These are phyloP conservation scores for Nemoura dubitans DNA, from an alignment of 2,888 invertebrate species.

Conservation along the genomic window DNA sequence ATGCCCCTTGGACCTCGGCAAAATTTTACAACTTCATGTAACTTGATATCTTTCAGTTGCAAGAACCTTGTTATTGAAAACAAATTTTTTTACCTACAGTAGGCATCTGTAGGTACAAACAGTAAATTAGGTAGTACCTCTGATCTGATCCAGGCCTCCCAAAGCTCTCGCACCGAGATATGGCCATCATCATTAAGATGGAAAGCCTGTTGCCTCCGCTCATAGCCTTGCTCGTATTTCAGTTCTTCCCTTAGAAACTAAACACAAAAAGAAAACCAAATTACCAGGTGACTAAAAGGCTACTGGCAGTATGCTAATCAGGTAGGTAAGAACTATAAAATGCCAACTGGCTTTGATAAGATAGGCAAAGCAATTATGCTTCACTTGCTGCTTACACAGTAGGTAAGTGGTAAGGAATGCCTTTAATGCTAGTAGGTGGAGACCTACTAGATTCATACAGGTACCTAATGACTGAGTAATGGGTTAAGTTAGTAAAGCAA, in stretches of 20 bases:
- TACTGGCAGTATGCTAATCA: background rate
- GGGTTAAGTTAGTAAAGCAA: too few relatives aligned
- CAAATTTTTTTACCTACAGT: background rate
- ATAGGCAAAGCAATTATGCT: background rate
- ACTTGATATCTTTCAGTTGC: too few relatives aligned
- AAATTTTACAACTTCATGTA: too few relatives aligned
- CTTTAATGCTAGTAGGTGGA: too few relatives aligned
- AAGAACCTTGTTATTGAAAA: background rate
- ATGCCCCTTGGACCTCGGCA: too few relatives aligned
- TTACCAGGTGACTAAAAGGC: background rate
- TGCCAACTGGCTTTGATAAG: background rate
- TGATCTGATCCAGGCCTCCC: conserved; percentile 95
- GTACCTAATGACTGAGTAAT: too few relatives aligned
- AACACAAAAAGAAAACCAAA: conserved; percentile 54
- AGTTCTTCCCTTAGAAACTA: conserved; percentile 96
- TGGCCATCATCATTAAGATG: conserved; percentile 98
- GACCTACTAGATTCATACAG: too few relatives aligned
- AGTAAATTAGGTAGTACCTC: conserved; percentile 71
- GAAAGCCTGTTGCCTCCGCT: conserved; percentile 91
- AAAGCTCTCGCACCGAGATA: conserved; percentile 95
- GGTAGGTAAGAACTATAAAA: background rate
- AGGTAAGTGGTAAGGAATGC: background rate
- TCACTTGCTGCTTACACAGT: background rate
- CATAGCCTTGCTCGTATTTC: conserved; percentile 93
- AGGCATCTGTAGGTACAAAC: too few relatives aligned